These are phyloP conservation scores for Drosophila fulvimacula DNA, from an alignment of 2,888 invertebrate species.

Conservation along the genomic window DNA sequence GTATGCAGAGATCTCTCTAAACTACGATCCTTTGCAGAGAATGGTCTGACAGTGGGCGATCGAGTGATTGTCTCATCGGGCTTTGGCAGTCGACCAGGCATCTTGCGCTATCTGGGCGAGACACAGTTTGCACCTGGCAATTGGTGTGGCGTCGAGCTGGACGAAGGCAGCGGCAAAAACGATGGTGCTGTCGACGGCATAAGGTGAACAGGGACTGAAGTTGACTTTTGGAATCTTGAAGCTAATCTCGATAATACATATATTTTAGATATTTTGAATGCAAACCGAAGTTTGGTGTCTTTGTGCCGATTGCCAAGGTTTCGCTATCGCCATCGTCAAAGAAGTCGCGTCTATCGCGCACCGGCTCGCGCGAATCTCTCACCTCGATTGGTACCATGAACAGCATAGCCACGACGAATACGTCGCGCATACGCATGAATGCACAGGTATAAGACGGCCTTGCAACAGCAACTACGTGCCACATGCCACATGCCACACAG, in stretches of 20 bases:
- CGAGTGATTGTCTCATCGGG: conserved; percentile 95
- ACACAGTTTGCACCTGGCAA: conserved; percentile 96
- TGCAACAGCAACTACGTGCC: conserved; percentile 1
- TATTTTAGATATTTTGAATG: conserved; percentile 95
- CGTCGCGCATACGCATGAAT: conserved; percentile 84
- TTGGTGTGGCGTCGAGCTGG: conserved; percentile 98
- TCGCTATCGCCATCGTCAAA: conserved; percentile 92
- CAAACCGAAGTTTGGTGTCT: conserved; percentile 94
- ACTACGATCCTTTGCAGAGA: conserved; percentile 63
- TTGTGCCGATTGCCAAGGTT: conserved; percentile 96
- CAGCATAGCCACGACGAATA: conserved; percentile 86
- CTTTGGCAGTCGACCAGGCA: conserved; percentile 95
- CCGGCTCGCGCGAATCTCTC: conserved; percentile 94
- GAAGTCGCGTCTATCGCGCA: conserved; percentile 88
- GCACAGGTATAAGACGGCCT: conserved; percentile 81
- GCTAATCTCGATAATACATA: neutral
- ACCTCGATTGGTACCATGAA: conserved; percentile 88
- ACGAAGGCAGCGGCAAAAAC: conserved; percentile 97
- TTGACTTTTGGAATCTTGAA: neutral
- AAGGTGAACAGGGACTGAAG: conserved; percentile 87
- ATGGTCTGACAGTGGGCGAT: conserved; percentile 93
- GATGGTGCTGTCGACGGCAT: conserved; percentile 97
- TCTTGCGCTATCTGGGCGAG: conserved; percentile 92
- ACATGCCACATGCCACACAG: conserved; percentile 19
- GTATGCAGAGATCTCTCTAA: neutral